phyloP scores from a whole-genome alignment of 1,140 invertebrate genomes.

The Drosophila sulfurigaster region DNA sequence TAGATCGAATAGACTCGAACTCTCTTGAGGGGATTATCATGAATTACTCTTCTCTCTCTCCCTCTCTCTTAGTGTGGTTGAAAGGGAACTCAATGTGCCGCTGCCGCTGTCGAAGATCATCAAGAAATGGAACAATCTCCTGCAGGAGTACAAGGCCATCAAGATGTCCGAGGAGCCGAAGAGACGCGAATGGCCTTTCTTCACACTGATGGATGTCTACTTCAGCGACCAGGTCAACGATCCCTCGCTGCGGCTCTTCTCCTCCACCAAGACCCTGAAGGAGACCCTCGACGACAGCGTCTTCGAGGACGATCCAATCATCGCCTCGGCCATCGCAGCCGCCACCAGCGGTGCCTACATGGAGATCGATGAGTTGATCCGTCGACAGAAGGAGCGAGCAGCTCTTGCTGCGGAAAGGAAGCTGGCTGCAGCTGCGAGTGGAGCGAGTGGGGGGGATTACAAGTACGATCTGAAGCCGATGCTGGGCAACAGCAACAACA shows the following conservation, averaged over 20 bases:
- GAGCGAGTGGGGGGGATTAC: conserved; percentile 61
- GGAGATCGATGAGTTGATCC: conserved; percentile 82
- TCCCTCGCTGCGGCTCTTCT: conserved; percentile 82
- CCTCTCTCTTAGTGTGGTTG: conserved; percentile 72
- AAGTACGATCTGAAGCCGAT: conserved; percentile 81
- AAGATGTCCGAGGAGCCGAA: conserved; percentile 85
- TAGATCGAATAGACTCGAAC: conserved; percentile 18
- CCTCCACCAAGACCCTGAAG: conserved; percentile 83
- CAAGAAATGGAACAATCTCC: conserved; percentile 85
- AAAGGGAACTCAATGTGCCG: conserved; percentile 84
- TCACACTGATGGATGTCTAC: conserved; percentile 84
- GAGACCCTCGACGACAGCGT: conserved; percentile 84
- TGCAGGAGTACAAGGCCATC: conserved; percentile 85
- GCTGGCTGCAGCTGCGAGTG: conserved; percentile 69
- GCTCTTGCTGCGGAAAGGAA: conserved; percentile 72
- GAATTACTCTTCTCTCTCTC: neutral
- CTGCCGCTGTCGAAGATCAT: conserved; percentile 85
- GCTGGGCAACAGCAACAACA: conserved; percentile 64
- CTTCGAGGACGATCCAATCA: conserved; percentile 84
- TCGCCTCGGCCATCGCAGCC: conserved; percentile 82
- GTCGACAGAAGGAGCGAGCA: conserved; percentile 77
- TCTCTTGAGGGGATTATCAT: too few relatives aligned
- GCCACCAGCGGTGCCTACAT: conserved; percentile 82
- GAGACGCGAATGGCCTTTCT: conserved; percentile 84
- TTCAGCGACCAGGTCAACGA: conserved; percentile 85